Percentiles rank a stretch among this genome's conserved stretches.
Conservation (phyloP, 2,797 vertebrate species). For the Sebastes nivosus region DNA sequence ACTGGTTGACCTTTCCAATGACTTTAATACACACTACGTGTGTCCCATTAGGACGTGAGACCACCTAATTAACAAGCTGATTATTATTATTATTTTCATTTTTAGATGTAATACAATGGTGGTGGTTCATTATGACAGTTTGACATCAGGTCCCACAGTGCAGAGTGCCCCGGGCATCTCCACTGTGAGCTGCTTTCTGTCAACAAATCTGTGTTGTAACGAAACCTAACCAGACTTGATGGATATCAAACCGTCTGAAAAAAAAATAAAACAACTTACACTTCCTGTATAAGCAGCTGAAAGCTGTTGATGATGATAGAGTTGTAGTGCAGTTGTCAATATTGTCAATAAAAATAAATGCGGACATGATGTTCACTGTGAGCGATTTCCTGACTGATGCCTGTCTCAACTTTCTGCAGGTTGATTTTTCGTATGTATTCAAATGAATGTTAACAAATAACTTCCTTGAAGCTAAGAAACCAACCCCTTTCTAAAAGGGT, state of each 20-base stretch:
- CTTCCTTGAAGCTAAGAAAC: neutral
- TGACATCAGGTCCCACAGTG: neutral
- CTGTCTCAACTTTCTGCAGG: neutral
- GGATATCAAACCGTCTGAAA: neutral
- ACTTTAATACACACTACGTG: neutral
- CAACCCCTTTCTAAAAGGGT: neutral
- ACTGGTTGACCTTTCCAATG: slow-evolving; percentile 14
- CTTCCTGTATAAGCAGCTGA: neutral
- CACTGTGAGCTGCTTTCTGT: neutral
- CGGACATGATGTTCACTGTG: neutral
- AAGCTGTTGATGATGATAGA: neutral
- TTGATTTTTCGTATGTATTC: neutral
- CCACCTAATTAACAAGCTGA: slow-evolving; percentile 16
- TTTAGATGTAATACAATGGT: neutral
- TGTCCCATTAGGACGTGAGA: neutral
- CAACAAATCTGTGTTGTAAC: neutral
- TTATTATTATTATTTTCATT: neutral
- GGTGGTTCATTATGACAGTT: neutral
- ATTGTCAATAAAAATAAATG: neutral
- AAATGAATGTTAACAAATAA: neutral
- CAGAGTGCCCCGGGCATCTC: neutral
- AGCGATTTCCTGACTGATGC: neutral
- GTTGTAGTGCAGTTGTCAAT: neutral
- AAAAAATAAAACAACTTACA: neutral
- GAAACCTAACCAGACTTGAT: neutral